Base-by-base conservation (phyloP, 2,888 invertebrate genomes). In the Mycogona germanica region DNA sequence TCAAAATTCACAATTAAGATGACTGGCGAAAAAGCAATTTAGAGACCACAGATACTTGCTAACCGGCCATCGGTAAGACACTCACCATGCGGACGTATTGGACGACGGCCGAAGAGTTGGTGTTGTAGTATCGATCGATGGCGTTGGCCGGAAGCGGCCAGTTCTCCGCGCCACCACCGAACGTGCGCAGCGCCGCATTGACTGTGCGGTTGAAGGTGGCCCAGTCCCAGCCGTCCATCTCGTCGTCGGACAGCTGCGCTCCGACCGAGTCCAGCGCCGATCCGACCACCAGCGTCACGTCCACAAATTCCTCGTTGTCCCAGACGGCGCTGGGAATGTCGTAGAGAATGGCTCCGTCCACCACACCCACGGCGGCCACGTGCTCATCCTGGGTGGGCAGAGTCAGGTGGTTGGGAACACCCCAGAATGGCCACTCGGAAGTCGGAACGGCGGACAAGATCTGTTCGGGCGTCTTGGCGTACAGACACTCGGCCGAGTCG, bases 391-490 rank as follows among this genome's bases (percentile, higher is more conserved):
- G 23, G 3, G 48, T 38, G 5, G 53, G 53, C 14, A 53, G 38
- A 29, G 47, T 35, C 19, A 53, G 37, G 17, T 53, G 30, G n/a
- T 53, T 53, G 1, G 53, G 53, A 4, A 48, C 48, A 1, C 53
- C 53, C 60, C 58, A 52, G 61, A 58, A 56, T 57, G 61, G 25
- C 57, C 59, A 17, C 48, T 58, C 51, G 2, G 53, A 48, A 51
- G 55, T n/a, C 46, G 63, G 63, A 7, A 64, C 58, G 2, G 63
- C 59, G 26, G 56, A 46, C 2, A 63, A 57, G 21, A 65, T 58
- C 40, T 63, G 56, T 49, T 59, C 61, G 6, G 64, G 55, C 7
- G 62, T 45, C 23, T 62, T 48, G 6, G 49, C 41, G 29, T 61
- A 58, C 9, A 64, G 44, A 53, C 65, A 65, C 1, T 38, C 32